Percentiles rank a stretch among this genome's conserved stretches.
phyloP scores from a whole-genome alignment of 1,140 invertebrate species.

The Oryzaephilus surinamensis region DNA sequence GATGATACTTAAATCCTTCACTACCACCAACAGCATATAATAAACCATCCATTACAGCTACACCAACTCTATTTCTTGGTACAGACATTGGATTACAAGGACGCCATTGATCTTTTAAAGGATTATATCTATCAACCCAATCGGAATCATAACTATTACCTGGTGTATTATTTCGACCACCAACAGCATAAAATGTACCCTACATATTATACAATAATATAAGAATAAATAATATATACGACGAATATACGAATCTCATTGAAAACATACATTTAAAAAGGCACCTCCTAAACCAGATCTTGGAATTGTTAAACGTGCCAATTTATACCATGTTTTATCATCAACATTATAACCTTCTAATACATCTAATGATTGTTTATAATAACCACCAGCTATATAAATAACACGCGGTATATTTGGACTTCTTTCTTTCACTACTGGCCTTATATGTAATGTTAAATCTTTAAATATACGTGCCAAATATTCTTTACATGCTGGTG shows the following conservation, averaged over 20 bases:
- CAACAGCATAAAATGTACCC: conserved; percentile 81
- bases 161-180: conserved; percentile 80
- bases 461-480: conserved; percentile 83
- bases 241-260: background rate
- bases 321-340: conserved; percentile 69
- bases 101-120: conserved; percentile 63
- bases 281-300: conserved; percentile 80
- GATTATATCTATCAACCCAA: conserved; percentile 73
- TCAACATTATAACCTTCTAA: conserved; percentile 81
- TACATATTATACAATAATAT: conserved; percentile 25
- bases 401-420: conserved; percentile 80
- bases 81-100: conserved; percentile 74
- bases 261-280: conserved; percentile 55
- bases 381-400: conserved; percentile 83
- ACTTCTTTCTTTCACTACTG: conserved; percentile 66
- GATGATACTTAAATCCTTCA: conserved; percentile 69
- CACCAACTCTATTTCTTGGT: conserved; percentile 75
- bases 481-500: conserved; percentile 80
- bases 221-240: conserved; percentile 1
- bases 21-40: conserved; percentile 87
- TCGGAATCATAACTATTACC: conserved; percentile 68
- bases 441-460: conserved; percentile 70
- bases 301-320: conserved; percentile 68
- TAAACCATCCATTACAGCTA: conserved; percentile 83
- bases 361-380: conserved; percentile 71